Base-by-base conservation (phyloP, 2,888 invertebrate genomes). In the Tetropium fuscum region DNA sequence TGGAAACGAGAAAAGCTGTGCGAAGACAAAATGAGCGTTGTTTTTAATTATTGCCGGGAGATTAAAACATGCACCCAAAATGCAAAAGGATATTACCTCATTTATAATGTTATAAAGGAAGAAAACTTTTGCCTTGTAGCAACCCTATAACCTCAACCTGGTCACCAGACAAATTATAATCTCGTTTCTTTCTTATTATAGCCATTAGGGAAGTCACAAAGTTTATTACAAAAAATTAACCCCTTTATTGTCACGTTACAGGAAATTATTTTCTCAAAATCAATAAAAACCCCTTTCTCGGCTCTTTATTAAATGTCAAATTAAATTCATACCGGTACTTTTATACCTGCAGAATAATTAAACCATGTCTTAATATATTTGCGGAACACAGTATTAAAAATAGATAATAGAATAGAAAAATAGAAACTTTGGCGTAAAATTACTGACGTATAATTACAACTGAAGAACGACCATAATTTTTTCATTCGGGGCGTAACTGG, bases 21-120 rank as follows among this genome's bases (percentile, higher is more conserved):
- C 49, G 70, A 78, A 78, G 80, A 79, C 76, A 78, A 78, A 80
- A 80, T 77, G 79, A 78, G 75, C 80, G 78, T 80, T 81, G 81
- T 81, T 81, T 81, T 81, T 81, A 81, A 81, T 81, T 81, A 81
- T 81, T 80, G 80, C 78, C 78, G 76, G 80, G 80, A 80, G 81
- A 81, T 81, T 81, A 81, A 80, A 80, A 78, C 78, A 78, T 80
- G 78, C 76, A 78, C 72, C 77, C 73, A 77, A 81, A 77, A 78
- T 78, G 78, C 77, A 76, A 73, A 77, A 80, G 81, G 81, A 81
- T 81, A 81, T 81, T 81, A 80, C 81, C 79, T 80, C 81, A 81
- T 81, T 81, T 81, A 80, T 80, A 79, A 78, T 74, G 75, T 73
- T 76, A 77, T 78, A 77, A 78, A 79, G 74, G 74, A 74, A 57